A percentile compares a stretch with the other conserved stretches of the same genome.
These are phyloP conservation scores for Periophthalmus modestus DNA, from an alignment of 2,113 vertebrate genomes.

Conservation along the genomic window DNA sequence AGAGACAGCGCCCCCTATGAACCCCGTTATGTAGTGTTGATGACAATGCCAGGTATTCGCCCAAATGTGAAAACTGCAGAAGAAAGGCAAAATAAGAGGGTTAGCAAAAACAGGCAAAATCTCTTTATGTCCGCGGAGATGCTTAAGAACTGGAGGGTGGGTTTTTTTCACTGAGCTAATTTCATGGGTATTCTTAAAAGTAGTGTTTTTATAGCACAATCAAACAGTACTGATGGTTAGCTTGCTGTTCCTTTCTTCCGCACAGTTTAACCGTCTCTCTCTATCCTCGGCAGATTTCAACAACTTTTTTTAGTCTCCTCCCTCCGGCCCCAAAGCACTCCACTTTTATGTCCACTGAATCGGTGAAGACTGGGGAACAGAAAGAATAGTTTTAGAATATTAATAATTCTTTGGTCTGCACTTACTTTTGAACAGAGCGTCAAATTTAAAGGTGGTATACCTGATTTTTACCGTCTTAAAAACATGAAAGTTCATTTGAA, in stretches of 20 bases:
- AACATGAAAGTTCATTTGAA: no score
- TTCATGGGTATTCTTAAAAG: slow-evolving; percentile 72
- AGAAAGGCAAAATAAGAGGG: slow-evolving; percentile 10
- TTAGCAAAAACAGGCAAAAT: slow-evolving; percentile 35
- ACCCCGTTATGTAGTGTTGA: slow-evolving; percentile 17
- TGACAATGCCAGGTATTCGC: slow-evolving; percentile 31
- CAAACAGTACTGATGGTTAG: slow-evolving; percentile 59
- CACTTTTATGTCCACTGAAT: slow-evolving; percentile 13
- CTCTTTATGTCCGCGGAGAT: slow-evolving; percentile 64
- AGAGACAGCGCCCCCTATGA: slow-evolving; percentile 8
- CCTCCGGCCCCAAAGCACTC: slow-evolving; percentile 9
- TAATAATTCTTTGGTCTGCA: neutral
- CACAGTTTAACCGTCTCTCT: slow-evolving; percentile 26
- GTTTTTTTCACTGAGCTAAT: slow-evolving; percentile 70
- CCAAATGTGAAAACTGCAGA: slow-evolving; percentile 32
- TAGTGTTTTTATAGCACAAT: slow-evolving; percentile 59
- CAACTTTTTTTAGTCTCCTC: slow-evolving; percentile 24
- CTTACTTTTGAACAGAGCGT: slow-evolving; percentile 61
- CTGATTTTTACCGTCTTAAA: no score
- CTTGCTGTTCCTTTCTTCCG: slow-evolving; percentile 44
- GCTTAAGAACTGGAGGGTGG: slow-evolving; percentile 61
- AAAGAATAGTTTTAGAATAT: slow-evolving; percentile 8
- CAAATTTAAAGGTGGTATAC: slow-evolving; percentile 23
- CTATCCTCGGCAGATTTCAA: slow-evolving; percentile 54
- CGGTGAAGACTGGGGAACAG: slow-evolving; percentile 32